phyloP scores from a whole-genome alignment of 2,113 vertebrate genomes.

The Corythoichthys intestinalis region DNA sequence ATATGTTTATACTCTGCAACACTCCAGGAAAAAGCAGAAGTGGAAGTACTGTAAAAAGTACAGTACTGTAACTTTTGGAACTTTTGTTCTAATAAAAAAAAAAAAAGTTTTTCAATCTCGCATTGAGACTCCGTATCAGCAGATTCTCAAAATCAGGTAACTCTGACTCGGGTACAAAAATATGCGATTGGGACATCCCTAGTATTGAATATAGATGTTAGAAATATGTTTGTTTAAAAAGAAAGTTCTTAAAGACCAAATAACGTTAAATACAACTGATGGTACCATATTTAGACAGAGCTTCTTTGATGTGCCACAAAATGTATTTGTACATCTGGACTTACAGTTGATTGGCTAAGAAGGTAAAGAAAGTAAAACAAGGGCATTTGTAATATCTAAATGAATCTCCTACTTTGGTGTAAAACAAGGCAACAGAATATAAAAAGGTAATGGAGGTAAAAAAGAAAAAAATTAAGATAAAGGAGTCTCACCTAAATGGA shows the following conservation, averaged over 20 bases:
- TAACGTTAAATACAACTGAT: background rate
- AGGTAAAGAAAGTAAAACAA: background rate
- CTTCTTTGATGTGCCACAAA: background rate
- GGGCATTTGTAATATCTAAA: background rate
- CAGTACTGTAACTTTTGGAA: too few relatives aligned
- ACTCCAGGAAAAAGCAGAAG: too few relatives aligned
- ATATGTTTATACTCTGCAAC: too few relatives aligned
- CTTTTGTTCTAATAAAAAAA: too few relatives aligned
- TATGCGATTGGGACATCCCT: background rate
- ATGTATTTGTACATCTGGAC: too few relatives aligned
- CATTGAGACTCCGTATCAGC: too few relatives aligned
- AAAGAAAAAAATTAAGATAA: background rate
- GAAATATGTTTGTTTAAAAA: too few relatives aligned
- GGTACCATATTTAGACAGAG: background rate
- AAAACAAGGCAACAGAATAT: background rate
- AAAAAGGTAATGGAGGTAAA: background rate
- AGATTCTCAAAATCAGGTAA: too few relatives aligned
- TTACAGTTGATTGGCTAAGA: too few relatives aligned
- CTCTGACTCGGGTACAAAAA: too few relatives aligned
- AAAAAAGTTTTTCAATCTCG: too few relatives aligned
- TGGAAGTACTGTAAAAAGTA: too few relatives aligned
- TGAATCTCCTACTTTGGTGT: background rate
- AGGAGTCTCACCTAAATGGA: conserved; percentile 86
- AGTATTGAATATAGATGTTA: background rate
- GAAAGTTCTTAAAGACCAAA: background rate